Percentiles rank a stretch among this genome's conserved stretches.
phyloP scores from a whole-genome alignment of 2,888 invertebrate species.

The Scaptomyza parva region DNA sequence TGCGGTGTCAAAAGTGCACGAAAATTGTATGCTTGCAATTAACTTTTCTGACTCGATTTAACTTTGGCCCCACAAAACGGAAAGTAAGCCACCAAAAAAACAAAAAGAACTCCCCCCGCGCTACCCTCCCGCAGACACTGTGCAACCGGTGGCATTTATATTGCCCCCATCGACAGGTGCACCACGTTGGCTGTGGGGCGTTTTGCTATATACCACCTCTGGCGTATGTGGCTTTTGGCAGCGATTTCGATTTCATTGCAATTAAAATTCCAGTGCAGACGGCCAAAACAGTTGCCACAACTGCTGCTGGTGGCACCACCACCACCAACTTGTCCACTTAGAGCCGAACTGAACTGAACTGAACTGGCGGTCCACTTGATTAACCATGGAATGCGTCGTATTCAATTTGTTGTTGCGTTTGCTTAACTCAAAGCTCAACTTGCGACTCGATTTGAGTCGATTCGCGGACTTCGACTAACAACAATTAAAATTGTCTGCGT shows the following conservation, averaged over 20 bases:
- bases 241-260: slow-evolving; percentile 69
- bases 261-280: slow-evolving; percentile 73
- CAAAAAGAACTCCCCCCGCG: neutral
- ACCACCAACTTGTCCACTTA: slow-evolving; percentile 13
- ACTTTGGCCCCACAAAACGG: slow-evolving; percentile 55
- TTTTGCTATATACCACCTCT: slow-evolving; percentile 30
- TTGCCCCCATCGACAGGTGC: slow-evolving; percentile 57
- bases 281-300: slow-evolving; percentile 29
- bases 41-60: slow-evolving; percentile 76
- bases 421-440: slow-evolving; percentile 23
- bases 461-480: slow-evolving; percentile 50
- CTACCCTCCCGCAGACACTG: neutral
- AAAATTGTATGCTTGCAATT: slow-evolving; percentile 64
- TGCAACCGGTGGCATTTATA: slow-evolving; percentile 51
- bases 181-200: slow-evolving; percentile 25
- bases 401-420: slow-evolving; percentile 72
- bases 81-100: slow-evolving; percentile 48
- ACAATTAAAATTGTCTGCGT: slow-evolving; percentile 69
- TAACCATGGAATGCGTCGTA: slow-evolving; percentile 70
- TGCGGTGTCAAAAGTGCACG: slow-evolving; percentile 75
- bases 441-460: neutral
- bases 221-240: slow-evolving; percentile 47
- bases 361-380: slow-evolving; percentile 52
- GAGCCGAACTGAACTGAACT: slow-evolving; percentile 24
- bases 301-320: too few species aligned